Base-by-base conservation (phyloP, 2,113 vertebrate genomes). In the Coturnix japonica region DNA sequence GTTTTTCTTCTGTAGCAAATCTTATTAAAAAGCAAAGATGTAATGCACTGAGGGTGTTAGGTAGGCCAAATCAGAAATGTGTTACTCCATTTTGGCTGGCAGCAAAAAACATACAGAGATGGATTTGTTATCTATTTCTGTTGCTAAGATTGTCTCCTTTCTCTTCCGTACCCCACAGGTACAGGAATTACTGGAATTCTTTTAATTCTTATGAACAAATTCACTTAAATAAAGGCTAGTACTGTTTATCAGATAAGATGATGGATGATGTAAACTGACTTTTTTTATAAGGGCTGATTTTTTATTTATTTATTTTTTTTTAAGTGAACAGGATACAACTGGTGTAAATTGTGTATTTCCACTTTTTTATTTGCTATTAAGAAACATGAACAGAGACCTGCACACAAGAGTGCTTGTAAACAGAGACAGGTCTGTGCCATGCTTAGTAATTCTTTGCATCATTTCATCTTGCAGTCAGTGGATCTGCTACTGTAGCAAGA, bases 61-160 rank as follows among this genome's bases (percentile, higher is more conserved):
- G 59, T 78, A 88, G 87, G 87, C 64, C 91, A 93, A 66, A 39
- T 25, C 6, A 69, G 37, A 78, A 91, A 75, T 25, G 46, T 85
- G 80, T 96, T 94, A 63, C 87, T 96, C 91, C 73, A 92, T 91
- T 93, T 95, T 92, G 63, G 54, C 79, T 94, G 60, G 21, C 80
- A 89, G 81, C 67, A 60, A 41, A 30, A 46, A 81, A 60, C 59
- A 41, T 53, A 16, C 4, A 4, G 61, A 83, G 26, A 49, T 46
- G 84, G 53, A 81, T 41, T 75, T 89, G 31, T 33, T 72, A 92
- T 41, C 61, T 92, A 1, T 94, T 86, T 67, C 43, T 61, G 70
- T 11, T 44, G 43, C 46, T 72, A 28, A 85, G 86, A 81, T 49
- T 64, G 54, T 39, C 67, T 83, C 39, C 63, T 87, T 75, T 81